A percentile compares a stretch with the other conserved stretches of the same genome.
Evolutionary conservation across 37 sponge, comb jelly and placozoan genomes (phyloP).

Genomic region (Halichondria panicea): DNA sequence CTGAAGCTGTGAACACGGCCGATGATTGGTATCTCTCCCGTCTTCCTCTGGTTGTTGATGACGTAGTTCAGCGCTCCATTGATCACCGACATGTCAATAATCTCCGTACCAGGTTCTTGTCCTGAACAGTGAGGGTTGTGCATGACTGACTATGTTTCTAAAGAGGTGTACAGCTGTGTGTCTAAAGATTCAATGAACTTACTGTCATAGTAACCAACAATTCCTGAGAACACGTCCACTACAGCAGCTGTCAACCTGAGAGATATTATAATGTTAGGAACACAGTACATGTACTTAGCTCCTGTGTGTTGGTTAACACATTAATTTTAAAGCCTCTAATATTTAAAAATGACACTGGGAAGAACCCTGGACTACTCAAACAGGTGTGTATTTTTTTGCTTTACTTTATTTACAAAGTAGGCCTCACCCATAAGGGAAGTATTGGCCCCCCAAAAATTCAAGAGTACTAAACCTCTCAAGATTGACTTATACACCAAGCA

Average conservation of each 20-base stretch:
- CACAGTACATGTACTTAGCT: too few relatives aligned
- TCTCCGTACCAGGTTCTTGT: slow-evolving; percentile 1
- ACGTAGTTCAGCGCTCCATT: slow-evolving; percentile 42
- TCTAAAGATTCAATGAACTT: background rate
- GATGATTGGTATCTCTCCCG: slow-evolving; percentile 15
- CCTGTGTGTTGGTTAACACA: too few relatives aligned
- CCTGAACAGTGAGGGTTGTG: background rate
- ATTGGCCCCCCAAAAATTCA: too few relatives aligned
- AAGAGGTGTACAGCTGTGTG: background rate
- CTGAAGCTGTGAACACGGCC: slow-evolving; percentile 46
- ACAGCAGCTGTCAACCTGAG: slow-evolving; percentile 57
- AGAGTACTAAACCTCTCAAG: too few relatives aligned
- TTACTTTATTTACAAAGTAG: too few relatives aligned
- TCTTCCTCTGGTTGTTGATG: slow-evolving; percentile 18
- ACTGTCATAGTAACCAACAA: slow-evolving; percentile 18
- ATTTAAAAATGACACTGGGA: too few relatives aligned
- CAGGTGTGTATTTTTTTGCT: too few relatives aligned
- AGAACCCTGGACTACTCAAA: too few relatives aligned
- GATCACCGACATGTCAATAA: slow-evolving; percentile 43
- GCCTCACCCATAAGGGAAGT: too few relatives aligned
- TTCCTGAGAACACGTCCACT: slow-evolving; percentile 38
- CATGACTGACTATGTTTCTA: background rate
- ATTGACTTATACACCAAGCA: too few relatives aligned
- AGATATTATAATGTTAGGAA: too few relatives aligned
- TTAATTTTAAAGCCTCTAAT: too few relatives aligned